phyloP scores from a whole-genome alignment of 2,797 vertebrate species.

The Oceanodroma leucorhoa region DNA sequence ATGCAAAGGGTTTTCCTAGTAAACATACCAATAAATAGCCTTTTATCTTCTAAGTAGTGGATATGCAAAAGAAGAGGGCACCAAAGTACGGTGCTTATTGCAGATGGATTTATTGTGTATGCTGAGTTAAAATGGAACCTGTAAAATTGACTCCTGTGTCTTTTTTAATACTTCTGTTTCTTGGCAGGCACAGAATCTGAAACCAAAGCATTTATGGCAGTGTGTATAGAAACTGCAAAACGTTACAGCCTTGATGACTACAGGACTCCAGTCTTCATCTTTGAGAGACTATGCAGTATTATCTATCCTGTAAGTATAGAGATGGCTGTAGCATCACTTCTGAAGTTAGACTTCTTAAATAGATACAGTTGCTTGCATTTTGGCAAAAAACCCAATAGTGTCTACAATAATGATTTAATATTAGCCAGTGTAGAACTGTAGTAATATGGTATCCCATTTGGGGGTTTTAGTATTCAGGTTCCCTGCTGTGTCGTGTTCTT shows the following conservation, averaged over 20 bases:
- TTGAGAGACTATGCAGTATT: conserved; percentile 97
- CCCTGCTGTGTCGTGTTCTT: neutral
- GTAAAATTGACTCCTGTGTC: neutral
- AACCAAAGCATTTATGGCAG: conserved; percentile 98
- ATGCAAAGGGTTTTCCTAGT: neutral
- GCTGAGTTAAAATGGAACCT: neutral
- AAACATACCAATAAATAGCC: neutral
- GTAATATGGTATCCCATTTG: accelerated
- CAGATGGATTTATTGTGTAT: neutral
- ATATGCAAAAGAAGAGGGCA: neutral
- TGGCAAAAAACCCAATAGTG: neutral
- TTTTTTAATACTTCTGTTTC: neutral
- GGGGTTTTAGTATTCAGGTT: neutral
- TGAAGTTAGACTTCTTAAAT: neutral
- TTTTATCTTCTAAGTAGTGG: neutral
- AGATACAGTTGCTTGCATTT: neutral
- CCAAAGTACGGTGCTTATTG: neutral
- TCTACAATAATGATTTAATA: neutral
- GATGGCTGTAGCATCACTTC: neutral
- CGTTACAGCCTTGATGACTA: conserved; percentile 97
- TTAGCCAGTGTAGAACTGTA: neutral
- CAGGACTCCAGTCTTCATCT: conserved; percentile 97
- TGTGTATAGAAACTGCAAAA: conserved; percentile 98
- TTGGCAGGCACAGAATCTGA: conserved; percentile 93
- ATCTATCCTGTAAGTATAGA: conserved; percentile 91